These are phyloP conservation scores for Antitype chi DNA, from an alignment of 2,888 invertebrate genomes.

Conservation along the genomic window DNA sequence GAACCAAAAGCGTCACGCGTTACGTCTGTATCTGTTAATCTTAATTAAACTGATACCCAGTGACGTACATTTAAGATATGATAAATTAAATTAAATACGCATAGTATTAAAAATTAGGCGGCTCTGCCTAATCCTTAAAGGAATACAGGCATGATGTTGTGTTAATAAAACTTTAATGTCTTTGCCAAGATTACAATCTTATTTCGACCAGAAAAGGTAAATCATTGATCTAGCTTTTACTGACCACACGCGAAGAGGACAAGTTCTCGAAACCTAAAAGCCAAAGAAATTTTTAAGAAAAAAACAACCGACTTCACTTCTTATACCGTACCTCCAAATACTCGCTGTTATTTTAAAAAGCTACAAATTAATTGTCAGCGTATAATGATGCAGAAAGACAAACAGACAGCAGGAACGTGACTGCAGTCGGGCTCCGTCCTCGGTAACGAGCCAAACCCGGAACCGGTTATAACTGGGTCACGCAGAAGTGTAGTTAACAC, in stretches of 20 bases:
- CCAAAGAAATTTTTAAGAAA: neutral
- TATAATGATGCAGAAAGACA: slow-evolving; percentile 68
- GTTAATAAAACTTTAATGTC: no score
- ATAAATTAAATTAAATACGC: no score
- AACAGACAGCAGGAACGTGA: slow-evolving; percentile 71
- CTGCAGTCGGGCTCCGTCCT: slow-evolving; percentile 64
- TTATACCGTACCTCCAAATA: neutral
- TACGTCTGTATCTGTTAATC: no score
- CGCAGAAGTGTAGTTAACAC: slow-evolving; percentile 70
- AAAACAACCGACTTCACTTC: neutral
- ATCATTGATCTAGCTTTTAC: no score
- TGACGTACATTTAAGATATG: no score
- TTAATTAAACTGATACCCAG: no score
- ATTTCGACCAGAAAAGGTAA: no score
- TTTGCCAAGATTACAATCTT: no score
- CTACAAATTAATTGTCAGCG: slow-evolving; percentile 69
- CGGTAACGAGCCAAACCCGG: slow-evolving; percentile 73
- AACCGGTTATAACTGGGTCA: slow-evolving; percentile 72
- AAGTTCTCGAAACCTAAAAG: no score
- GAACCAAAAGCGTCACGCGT: neutral
- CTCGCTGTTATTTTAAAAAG: slow-evolving; percentile 41
- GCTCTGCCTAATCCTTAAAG: no score
- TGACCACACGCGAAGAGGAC: neutral
- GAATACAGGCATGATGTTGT: no score
- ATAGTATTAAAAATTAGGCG: no score